Evolutionary conservation across 2,113 vertebrate genomes (phyloP).

Genomic region (Oryzias woworae): DNA sequence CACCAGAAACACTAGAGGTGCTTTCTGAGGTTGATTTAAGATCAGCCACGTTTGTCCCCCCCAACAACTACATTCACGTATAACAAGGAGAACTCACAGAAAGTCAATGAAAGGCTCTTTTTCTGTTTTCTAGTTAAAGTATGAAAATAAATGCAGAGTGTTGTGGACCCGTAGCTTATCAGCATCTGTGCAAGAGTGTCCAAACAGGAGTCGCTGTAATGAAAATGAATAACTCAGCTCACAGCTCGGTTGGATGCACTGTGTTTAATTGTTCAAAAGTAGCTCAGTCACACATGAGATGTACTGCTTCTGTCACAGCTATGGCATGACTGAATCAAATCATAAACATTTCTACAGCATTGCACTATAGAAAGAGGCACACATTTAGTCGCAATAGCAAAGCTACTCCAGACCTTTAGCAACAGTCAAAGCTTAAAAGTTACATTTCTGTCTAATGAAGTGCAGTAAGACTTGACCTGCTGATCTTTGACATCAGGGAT

Average conservation of each 20-base stretch:
- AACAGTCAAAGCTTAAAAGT: slow-evolving; percentile 37
- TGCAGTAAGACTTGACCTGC: slow-evolving; percentile 21
- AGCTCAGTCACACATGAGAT: slow-evolving; percentile 43
- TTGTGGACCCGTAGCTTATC: neutral
- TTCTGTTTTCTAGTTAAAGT: neutral
- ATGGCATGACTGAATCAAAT: slow-evolving; percentile 20
- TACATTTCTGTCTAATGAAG: slow-evolving; percentile 4
- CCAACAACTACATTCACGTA: slow-evolving; percentile 6
- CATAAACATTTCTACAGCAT: slow-evolving; percentile 31
- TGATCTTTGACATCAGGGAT: slow-evolving; percentile 27
- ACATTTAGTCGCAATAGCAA: slow-evolving; percentile 36
- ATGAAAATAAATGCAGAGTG: neutral
- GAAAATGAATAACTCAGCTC: slow-evolving; percentile 13
- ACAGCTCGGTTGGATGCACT: slow-evolving; percentile 37
- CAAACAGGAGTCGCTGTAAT: neutral
- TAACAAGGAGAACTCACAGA: slow-evolving; percentile 16
- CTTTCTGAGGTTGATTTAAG: slow-evolving; percentile 8
- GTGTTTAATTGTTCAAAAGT: slow-evolving; percentile 54
- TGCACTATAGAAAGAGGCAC: slow-evolving; percentile 52
- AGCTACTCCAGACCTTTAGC: slow-evolving; percentile 25
- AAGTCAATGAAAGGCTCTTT: slow-evolving; percentile 11
- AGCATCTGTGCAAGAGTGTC: neutral
- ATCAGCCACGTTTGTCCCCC: slow-evolving; percentile 5
- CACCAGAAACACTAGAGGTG: slow-evolving; percentile 8
- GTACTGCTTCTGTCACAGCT: slow-evolving; percentile 12